A percentile compares a stretch with the other conserved stretches of the same genome.
Conservation (phyloP, 2,888 invertebrate species). For the Ormyrus nitidulus region DNA sequence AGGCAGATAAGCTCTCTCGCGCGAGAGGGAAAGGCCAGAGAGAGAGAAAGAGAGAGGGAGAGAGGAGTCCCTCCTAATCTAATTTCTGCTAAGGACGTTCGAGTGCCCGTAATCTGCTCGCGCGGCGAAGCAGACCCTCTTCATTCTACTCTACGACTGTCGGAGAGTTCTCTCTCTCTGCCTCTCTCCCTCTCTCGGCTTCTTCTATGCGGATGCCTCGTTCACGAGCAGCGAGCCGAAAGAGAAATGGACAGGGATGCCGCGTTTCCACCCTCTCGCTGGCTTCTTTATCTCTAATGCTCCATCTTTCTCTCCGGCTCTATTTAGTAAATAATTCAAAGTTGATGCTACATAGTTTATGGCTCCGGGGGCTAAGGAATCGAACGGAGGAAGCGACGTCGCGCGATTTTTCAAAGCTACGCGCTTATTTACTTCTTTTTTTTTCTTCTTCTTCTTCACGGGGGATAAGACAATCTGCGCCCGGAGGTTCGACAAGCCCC, state of each 20-base stretch:
- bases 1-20: background rate
- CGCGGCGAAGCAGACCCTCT: conserved; percentile 34
- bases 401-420: conserved; percentile 11
- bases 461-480: too few species aligned
- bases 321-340: conserved; percentile 52
- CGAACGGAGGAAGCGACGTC: background rate
- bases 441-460: too few species aligned
- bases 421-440: too few species aligned
- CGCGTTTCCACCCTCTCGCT: background rate
- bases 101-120: conserved; percentile 53
- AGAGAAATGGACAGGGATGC: background rate
- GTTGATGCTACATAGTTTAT: conserved; percentile 36
- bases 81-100: conserved; percentile 54
- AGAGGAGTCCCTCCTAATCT: conserved; percentile 50
- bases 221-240: conserved; percentile 3
- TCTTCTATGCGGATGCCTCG: conserved; percentile 5
- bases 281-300: conserved; percentile 52
- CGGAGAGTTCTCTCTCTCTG: conserved; percentile 26
- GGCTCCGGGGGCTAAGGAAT: background rate
- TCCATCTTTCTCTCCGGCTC: conserved; percentile 16
- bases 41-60: background rate
- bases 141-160: conserved; percentile 20
- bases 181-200: background rate
- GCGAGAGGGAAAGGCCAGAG: background rate
- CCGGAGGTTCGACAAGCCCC: too few species aligned